Evolutionary conservation across 2,888 invertebrate genomes (phyloP).

Genomic region (Syrista parreyssii): DNA sequence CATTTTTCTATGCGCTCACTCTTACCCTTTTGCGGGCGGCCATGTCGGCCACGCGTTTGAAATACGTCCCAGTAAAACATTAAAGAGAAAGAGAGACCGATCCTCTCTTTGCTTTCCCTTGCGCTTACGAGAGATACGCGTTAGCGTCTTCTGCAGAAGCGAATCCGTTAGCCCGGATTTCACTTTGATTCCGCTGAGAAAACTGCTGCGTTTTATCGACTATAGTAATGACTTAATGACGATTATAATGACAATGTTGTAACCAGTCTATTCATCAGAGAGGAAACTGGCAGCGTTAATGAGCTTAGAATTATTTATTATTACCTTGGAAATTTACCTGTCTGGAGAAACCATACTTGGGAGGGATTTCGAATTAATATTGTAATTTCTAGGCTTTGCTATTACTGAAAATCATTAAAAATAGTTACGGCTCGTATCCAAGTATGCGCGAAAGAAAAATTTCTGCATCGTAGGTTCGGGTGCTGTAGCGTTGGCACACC

Average conservation of each 20-base stretch:
- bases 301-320: not conserved
- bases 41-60: conserved; percentile 24
- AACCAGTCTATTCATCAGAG: not conserved
- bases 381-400: not conserved
- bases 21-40: not conserved
- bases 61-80: conserved; percentile 15
- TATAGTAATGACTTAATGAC: not conserved
- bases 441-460: not conserved
- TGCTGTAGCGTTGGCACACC: conserved; percentile 85
- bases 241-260: not conserved
- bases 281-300: not conserved
- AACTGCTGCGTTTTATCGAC: not conserved
- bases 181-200: not conserved
- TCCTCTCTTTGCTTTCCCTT: conserved; percentile 2
- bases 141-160: not conserved
- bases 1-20: not conserved
- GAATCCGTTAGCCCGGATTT: not conserved
- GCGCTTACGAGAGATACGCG: not conserved
- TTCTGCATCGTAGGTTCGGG: conserved; percentile 77
- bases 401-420: not conserved
- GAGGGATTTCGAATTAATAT: not conserved
- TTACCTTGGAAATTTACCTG: not conserved
- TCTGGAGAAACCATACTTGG: not conserved
- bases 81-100: not conserved
- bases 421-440: not conserved